phyloP scores from a whole-genome alignment of 1,140 invertebrate species.

The Dinoponera quadriceps region DNA sequence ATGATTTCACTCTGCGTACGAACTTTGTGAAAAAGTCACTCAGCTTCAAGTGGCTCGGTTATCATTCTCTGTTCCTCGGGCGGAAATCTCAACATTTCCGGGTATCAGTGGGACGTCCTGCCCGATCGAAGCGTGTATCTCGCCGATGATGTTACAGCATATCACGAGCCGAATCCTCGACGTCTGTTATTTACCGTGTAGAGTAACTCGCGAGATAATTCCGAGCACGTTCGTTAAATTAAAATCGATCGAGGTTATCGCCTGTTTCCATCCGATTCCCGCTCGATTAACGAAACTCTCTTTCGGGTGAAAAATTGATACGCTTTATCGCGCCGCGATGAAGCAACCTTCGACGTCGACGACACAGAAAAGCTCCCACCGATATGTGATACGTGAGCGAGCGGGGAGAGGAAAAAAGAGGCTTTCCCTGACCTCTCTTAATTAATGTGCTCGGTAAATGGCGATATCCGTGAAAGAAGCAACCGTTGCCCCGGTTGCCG shows the following conservation, averaged over 20 bases:
- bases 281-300: slow-evolving; percentile 21
- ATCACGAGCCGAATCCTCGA: background rate
- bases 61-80: no score
- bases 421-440: slow-evolving; percentile 50
- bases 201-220: slow-evolving; percentile 6
- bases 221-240: slow-evolving; percentile 5
- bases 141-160: background rate
- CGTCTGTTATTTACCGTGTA: background rate
- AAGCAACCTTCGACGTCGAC: slow-evolving; percentile 20
- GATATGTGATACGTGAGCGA: no score
- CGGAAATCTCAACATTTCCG: no score
- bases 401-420: background rate
- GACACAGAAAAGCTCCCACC: background rate
- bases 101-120: no score
- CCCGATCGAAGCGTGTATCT: no score
- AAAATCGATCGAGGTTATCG: slow-evolving; percentile 29
- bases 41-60: no score
- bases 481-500: slow-evolving; percentile 22
- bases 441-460: slow-evolving; percentile 45
- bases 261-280: slow-evolving; percentile 5
- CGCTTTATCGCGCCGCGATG: slow-evolving; percentile 2
- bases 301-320: slow-evolving; percentile 25
- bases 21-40: no score
- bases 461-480: slow-evolving; percentile 27
- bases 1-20: no score